Conservation (phyloP, 2,113 vertebrate genomes). For the Brienomyrus longianalis region DNA sequence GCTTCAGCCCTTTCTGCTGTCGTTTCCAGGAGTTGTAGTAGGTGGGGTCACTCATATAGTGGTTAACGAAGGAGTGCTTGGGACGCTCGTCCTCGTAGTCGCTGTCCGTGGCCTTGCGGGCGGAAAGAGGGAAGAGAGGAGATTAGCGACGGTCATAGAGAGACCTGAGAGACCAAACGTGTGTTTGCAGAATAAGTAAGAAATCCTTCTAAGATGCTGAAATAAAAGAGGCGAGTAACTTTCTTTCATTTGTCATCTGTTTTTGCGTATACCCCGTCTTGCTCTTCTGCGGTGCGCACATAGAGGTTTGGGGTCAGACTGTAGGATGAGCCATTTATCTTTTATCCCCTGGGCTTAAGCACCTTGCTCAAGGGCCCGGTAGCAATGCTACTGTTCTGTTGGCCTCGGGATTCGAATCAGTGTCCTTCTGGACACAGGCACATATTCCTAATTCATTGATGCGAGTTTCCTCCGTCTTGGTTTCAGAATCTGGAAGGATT, state of each 20-base stretch:
- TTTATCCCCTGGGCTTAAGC: neutral
- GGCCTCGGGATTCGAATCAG: neutral
- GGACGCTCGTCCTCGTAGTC: slow-evolving; percentile 84
- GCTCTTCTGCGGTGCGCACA: neutral
- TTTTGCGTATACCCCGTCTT: neutral
- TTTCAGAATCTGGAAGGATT: neutral
- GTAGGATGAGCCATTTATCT: neutral
- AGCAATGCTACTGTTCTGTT: neutral
- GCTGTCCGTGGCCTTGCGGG: slow-evolving; percentile 73
- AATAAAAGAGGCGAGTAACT: neutral
- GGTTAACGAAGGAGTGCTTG: slow-evolving; percentile 96
- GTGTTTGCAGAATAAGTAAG: neutral
- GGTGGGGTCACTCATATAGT: slow-evolving; percentile 95
- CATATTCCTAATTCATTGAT: neutral
- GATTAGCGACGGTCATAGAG: too few species aligned
- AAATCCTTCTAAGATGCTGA: neutral
- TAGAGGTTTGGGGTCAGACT: neutral
- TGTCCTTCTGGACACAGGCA: neutral
- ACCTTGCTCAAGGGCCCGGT: neutral
- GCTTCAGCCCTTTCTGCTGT: slow-evolving; percentile 75
- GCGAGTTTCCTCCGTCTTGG: neutral
- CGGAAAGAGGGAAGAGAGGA: slow-evolving; percentile 4
- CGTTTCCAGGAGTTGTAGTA: slow-evolving; percentile 96
- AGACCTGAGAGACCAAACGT: neutral
- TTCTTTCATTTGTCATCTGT: neutral